A percentile compares a stretch with the other conserved stretches of the same genome.
These are phyloP conservation scores for Phrynosoma blainvillii DNA, from an alignment of 2,113 vertebrate genomes.

Conservation along the genomic window DNA sequence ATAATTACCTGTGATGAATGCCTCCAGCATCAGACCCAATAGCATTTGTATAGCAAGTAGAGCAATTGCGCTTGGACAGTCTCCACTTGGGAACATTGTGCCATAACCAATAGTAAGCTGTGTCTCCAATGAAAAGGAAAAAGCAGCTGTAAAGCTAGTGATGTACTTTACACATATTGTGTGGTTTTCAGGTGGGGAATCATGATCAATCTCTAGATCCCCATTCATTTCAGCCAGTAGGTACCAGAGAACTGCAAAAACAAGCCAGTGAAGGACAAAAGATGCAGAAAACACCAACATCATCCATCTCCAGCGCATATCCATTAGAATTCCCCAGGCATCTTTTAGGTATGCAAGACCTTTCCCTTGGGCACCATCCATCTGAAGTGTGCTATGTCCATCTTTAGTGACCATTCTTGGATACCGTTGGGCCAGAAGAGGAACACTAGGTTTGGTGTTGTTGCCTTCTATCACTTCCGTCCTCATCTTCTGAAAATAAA, in stretches of 20 bases:
- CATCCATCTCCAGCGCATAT: slow-evolving; percentile 97
- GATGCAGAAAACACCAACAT: slow-evolving; percentile 92
- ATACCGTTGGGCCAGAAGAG: slow-evolving; percentile 80
- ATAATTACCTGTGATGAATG: slow-evolving; percentile 94
- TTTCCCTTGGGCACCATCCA: slow-evolving; percentile 73
- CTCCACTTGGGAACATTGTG: slow-evolving; percentile 97
- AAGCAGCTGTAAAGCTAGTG: slow-evolving; percentile 94
- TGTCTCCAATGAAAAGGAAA: slow-evolving; percentile 97
- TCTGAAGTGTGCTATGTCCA: slow-evolving; percentile 84
- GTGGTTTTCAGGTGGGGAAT: slow-evolving; percentile 90
- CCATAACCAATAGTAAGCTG: slow-evolving; percentile 98
- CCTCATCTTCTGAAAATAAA: slow-evolving; percentile 67
- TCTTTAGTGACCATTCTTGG: slow-evolving; percentile 93
- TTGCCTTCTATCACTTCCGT: slow-evolving; percentile 68
- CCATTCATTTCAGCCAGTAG: slow-evolving; percentile 93
- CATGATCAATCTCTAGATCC: slow-evolving; percentile 91
- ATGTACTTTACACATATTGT: slow-evolving; percentile 96
- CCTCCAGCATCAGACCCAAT: slow-evolving; percentile 95
- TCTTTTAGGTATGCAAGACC: slow-evolving; percentile 86
- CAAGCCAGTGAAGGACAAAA: slow-evolving; percentile 94
- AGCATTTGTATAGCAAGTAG: slow-evolving; percentile 97
- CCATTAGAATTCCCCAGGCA: slow-evolving; percentile 92
- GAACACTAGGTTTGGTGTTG: slow-evolving; percentile 82
- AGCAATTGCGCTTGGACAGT: slow-evolving; percentile 93
- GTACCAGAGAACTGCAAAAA: slow-evolving; percentile 97